A percentile compares a stretch with the other conserved stretches of the same genome.
Evolutionary conservation across 37 sponge, comb jelly and placozoan species (phyloP).

Genomic region (Tethya wilhelma): DNA sequence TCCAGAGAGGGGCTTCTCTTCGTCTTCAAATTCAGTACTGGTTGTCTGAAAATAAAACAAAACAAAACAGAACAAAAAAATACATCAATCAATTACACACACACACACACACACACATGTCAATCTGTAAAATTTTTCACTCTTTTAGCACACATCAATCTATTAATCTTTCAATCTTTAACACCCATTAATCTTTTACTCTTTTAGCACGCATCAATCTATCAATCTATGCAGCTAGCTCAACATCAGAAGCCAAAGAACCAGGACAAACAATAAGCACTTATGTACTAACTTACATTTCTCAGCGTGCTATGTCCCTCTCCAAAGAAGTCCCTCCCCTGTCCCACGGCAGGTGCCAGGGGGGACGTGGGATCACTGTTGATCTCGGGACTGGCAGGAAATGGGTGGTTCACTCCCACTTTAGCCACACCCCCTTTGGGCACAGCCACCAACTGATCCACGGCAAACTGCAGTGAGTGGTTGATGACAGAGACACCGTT

Average conservation of each 20-base stretch:
- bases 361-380: constrained; percentile 17
- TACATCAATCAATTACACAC: not conserved
- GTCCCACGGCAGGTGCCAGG: not conserved
- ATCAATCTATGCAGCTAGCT: no score
- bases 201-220: no score
- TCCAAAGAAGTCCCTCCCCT: not conserved
- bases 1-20: constrained; percentile 9
- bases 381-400: constrained; percentile 40
- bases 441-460: constrained; percentile 44
- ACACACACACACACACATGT: not conserved
- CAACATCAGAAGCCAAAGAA: no score
- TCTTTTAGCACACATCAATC: no score
- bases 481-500: constrained; percentile 52
- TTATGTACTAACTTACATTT: not conserved
- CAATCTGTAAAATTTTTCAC: no score
- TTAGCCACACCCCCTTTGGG: constrained; percentile 34
- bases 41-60: constrained; percentile 1
- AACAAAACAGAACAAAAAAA: not conserved
- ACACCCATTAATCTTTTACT: no score
- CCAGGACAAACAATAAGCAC: not conserved
- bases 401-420: constrained; percentile 38
- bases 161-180: no score
- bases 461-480: constrained; percentile 58
- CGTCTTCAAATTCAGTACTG: not conserved
- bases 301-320: constrained; percentile 5